Evolutionary conservation across 1,140 invertebrate genomes (phyloP).

Genomic region (Riptortus pedestris): DNA sequence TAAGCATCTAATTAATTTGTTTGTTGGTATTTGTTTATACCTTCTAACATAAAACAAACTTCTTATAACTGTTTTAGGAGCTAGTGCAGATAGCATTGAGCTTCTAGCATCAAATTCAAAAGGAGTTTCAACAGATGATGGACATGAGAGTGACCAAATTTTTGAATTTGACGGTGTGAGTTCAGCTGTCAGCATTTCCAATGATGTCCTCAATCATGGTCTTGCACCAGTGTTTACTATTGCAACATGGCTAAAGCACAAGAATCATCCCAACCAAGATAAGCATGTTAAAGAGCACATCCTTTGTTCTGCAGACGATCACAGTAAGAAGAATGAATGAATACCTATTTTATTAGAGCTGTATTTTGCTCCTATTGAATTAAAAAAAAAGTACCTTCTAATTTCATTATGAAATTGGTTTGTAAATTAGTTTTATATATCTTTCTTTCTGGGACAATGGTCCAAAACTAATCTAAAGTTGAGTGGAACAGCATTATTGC

Average conservation of each 20-base stretch:
- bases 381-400: too few species aligned
- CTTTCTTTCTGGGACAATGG: too few species aligned
- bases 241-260: slow-evolving; percentile 86
- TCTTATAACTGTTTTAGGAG: too few species aligned
- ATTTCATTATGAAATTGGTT: too few species aligned
- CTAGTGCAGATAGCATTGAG: slow-evolving; percentile 59
- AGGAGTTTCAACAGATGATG: slow-evolving; percentile 60
- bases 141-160: slow-evolving; percentile 78
- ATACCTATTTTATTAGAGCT: background rate
- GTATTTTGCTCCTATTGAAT: too few species aligned
- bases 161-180: slow-evolving; percentile 86
- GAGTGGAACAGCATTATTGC: too few species aligned
- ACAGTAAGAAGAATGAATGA: too few species aligned
- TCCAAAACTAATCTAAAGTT: too few species aligned
- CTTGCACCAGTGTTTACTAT: slow-evolving; percentile 75
- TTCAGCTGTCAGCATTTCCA: slow-evolving; percentile 75
- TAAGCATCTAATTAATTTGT: too few species aligned
- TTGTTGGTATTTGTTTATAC: too few species aligned
- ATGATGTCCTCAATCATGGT: slow-evolving; percentile 58
- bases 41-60: too few species aligned
- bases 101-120: slow-evolving; percentile 59
- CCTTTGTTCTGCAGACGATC: slow-evolving; percentile 90
- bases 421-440: too few species aligned
- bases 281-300: slow-evolving; percentile 90
- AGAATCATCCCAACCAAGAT: slow-evolving; percentile 55